Conservation (phyloP, 2,888 invertebrate genomes). For the Piscicola geometra region DNA sequence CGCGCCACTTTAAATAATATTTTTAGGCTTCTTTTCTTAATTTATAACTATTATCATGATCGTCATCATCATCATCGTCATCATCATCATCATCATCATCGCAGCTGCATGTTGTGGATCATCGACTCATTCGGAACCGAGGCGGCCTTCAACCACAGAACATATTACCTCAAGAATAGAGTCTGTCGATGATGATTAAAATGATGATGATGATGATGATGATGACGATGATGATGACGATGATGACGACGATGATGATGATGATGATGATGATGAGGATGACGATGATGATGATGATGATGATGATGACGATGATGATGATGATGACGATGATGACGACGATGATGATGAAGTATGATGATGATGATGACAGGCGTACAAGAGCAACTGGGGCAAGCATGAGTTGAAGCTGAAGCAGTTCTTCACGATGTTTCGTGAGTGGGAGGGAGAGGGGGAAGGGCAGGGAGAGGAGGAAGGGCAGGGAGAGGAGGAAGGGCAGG, state of each 20-base stretch:
- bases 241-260: too few relatives aligned
- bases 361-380: conserved; percentile 49
- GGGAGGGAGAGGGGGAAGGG: too few relatives aligned
- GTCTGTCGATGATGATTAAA: not conserved
- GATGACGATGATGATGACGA: too few relatives aligned
- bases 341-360: too few relatives aligned
- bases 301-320: too few relatives aligned
- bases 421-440: conserved; percentile 57
- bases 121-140: conserved; percentile 59
- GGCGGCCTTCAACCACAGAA: conserved; percentile 55
- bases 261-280: too few relatives aligned
- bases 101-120: conserved; percentile 57
- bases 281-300: too few relatives aligned
- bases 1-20: not conserved
- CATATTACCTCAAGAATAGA: conserved; percentile 48
- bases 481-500: too few relatives aligned
- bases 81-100: not conserved
- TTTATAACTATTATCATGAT: not conserved
- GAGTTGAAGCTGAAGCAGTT: conserved; percentile 56
- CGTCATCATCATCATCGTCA: not conserved
- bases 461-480: too few relatives aligned
- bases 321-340: too few relatives aligned
- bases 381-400: conserved; percentile 58
- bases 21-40: too few relatives aligned
- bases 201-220: too few relatives aligned